A percentile compares a stretch with the other conserved stretches of the same genome.
Evolutionary conservation across 2,113 vertebrate species (phyloP).

Genomic region (Microcebus tavaratra): DNA sequence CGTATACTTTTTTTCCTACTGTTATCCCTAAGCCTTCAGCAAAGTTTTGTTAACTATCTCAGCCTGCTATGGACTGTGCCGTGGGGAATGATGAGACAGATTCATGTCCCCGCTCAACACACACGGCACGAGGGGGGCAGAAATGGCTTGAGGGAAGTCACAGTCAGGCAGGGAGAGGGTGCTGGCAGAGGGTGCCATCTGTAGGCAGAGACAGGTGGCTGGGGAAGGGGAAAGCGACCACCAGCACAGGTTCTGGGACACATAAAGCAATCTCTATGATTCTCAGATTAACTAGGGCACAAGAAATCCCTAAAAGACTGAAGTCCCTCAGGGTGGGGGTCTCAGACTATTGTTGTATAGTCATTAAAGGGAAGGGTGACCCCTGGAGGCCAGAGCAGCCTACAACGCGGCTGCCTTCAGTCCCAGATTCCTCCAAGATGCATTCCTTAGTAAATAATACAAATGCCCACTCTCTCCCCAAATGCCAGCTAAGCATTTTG

Average conservation of each 20-base stretch:
- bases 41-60: background rate
- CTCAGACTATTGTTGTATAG: constrained; percentile 53
- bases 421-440: constrained; percentile 29
- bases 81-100: background rate
- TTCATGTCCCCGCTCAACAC: background rate
- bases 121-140: background rate
- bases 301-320: constrained; percentile 44
- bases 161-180: background rate
- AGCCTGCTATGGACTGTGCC: background rate
- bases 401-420: constrained; percentile 53
- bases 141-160: background rate
- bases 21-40: background rate
- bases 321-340: constrained; percentile 53
- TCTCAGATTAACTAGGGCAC: constrained; percentile 4
- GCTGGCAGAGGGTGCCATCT: background rate
- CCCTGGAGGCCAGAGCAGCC: constrained; percentile 76
- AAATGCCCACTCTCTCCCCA: constrained; percentile 39
- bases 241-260: background rate
- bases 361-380: constrained; percentile 80
- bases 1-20: background rate
- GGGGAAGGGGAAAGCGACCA: background rate
- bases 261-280: background rate
- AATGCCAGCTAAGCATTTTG: constrained; percentile 78
- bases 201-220: background rate
- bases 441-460: constrained; percentile 56